phyloP scores from a whole-genome alignment of 1,140 invertebrate species.

The Pogonus chalceus region DNA sequence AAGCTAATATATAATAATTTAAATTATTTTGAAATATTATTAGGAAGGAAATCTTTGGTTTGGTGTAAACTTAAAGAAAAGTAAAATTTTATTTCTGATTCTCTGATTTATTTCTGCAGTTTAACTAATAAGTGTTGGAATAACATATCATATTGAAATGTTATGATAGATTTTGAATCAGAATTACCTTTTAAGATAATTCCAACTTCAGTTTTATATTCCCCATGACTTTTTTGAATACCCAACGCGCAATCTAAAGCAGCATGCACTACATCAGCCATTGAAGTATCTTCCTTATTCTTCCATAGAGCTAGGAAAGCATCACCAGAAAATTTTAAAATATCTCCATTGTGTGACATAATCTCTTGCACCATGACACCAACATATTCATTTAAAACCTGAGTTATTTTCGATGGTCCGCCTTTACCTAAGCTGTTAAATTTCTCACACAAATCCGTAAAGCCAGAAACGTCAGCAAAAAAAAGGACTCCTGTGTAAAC shows the following conservation, averaged over 20 bases:
- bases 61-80: too few relatives aligned
- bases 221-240: slow-evolving; percentile 52
- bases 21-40: background rate
- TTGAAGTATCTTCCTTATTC: slow-evolving; percentile 35
- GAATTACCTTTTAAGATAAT: slow-evolving; percentile 37
- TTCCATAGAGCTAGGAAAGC: slow-evolving; percentile 53
- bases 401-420: slow-evolving; percentile 47
- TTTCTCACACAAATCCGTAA: slow-evolving; percentile 51
- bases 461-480: slow-evolving; percentile 52
- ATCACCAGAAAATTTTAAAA: slow-evolving; percentile 49
- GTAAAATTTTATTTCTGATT: too few relatives aligned
- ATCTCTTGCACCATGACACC: slow-evolving; percentile 52
- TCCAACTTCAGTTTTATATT: slow-evolving; percentile 46
- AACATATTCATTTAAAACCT: slow-evolving; percentile 48
- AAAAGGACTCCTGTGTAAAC: slow-evolving; percentile 46
- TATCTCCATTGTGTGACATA: slow-evolving; percentile 44
- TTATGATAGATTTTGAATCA: too few relatives aligned
- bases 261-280: slow-evolving; percentile 45
- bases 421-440: slow-evolving; percentile 43
- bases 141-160: too few relatives aligned
- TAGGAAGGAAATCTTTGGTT: background rate
- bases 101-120: too few relatives aligned
- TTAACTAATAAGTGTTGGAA: too few relatives aligned
- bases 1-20: background rate
- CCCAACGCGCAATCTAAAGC: slow-evolving; percentile 50